phyloP scores from a whole-genome alignment of 1,140 invertebrate genomes.

The Dendrolimus punctatus region DNA sequence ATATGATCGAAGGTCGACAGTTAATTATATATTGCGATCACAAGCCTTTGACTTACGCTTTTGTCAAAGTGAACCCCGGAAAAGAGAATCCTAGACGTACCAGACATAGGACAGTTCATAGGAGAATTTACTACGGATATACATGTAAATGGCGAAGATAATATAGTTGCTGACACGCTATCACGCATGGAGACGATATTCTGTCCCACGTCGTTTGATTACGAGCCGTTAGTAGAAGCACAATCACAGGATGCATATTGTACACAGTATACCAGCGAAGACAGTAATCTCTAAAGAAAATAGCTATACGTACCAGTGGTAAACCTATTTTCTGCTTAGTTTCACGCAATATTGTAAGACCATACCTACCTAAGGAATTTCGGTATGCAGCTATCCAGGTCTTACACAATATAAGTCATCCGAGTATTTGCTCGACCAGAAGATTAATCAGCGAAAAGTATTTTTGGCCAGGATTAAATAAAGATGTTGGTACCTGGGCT shows the following conservation, averaged over 20 bases:
- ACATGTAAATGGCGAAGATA: slow-evolving; percentile 2
- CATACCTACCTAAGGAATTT: too few species aligned
- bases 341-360: too few species aligned
- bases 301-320: slow-evolving; percentile 3
- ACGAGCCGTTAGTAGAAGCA: slow-evolving; percentile 2
- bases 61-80: neutral
- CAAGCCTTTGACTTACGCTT: slow-evolving; percentile 4
- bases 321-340: slow-evolving; percentile 8
- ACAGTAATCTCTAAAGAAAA: slow-evolving; percentile 3
- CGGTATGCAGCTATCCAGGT: too few species aligned
- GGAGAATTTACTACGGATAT: slow-evolving; percentile 7
- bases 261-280: neutral
- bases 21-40: slow-evolving; percentile 6
- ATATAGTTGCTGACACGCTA: slow-evolving; percentile 2
- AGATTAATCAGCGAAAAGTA: neutral
- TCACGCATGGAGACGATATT: slow-evolving; percentile 3
- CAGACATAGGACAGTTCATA: slow-evolving; percentile 4
- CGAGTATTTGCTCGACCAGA: too few species aligned
- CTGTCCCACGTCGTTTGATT: slow-evolving; percentile 3
- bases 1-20: slow-evolving; percentile 5
- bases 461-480: slow-evolving; percentile 2
- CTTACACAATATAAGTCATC: too few species aligned
- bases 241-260: neutral
- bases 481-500: slow-evolving; percentile 1
- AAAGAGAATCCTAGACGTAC: slow-evolving; percentile 5